Evolutionary conservation across 2,888 invertebrate genomes (phyloP).

Genomic region (Sipunculus nudus): DNA sequence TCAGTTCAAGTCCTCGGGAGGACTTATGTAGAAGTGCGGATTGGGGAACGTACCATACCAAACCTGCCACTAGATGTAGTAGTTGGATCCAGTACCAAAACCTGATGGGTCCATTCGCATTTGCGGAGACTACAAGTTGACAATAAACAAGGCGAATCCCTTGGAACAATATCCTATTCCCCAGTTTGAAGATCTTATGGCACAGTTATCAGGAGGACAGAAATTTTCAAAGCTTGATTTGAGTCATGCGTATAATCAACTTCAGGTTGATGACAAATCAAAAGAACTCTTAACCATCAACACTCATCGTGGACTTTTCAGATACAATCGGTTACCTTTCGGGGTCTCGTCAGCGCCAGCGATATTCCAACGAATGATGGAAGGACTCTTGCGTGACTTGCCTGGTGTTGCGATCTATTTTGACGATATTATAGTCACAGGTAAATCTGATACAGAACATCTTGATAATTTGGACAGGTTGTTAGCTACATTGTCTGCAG

Average conservation of each 20-base stretch:
- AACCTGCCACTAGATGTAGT: too few relatives aligned
- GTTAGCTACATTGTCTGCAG: neutral
- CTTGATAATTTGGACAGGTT: neutral
- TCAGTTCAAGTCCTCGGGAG: too few relatives aligned
- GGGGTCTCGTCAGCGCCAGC: neutral
- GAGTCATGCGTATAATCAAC: slow-evolving; percentile 36
- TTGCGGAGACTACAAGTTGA: slow-evolving; percentile 33
- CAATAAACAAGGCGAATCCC: slow-evolving; percentile 18
- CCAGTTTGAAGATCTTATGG: slow-evolving; percentile 19
- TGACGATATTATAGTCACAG: too few relatives aligned
- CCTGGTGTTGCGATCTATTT: too few relatives aligned
- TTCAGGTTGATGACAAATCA: too few relatives aligned
- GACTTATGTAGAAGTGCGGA: too few relatives aligned
- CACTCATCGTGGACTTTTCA: slow-evolving; percentile 1
- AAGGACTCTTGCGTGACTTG: neutral
- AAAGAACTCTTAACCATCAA: slow-evolving; percentile 4
- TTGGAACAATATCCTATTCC: slow-evolving; percentile 32
- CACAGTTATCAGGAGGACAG: slow-evolving; percentile 26
- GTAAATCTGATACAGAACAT: neutral
- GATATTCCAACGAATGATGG: slow-evolving; percentile 1
- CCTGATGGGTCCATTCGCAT: slow-evolving; percentile 13
- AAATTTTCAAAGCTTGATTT: slow-evolving; percentile 40
- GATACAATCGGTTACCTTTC: slow-evolving; percentile 8
- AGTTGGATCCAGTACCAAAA: too few relatives aligned
- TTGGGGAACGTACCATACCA: too few relatives aligned